phyloP scores from a whole-genome alignment of 2,113 vertebrate genomes.

The Ariopsis seemanni region DNA sequence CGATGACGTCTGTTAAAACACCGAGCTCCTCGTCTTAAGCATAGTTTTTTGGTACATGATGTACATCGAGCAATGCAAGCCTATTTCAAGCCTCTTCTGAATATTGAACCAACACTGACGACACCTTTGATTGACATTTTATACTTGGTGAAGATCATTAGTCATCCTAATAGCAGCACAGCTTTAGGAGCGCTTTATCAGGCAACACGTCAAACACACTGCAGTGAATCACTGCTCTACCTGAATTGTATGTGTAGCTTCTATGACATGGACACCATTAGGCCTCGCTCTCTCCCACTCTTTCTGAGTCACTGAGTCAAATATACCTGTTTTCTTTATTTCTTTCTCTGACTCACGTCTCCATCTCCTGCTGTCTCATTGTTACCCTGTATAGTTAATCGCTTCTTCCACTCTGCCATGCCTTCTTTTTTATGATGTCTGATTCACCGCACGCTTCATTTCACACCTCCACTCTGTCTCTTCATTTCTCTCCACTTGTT shows the following conservation, averaged over 20 bases:
- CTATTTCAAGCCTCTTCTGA: neutral
- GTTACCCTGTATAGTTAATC: conserved; percentile 15
- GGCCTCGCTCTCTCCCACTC: conserved; percentile 28
- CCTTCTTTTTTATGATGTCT: conserved; percentile 9
- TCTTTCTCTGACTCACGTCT: conserved; percentile 27
- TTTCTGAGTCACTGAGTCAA: conserved; percentile 42
- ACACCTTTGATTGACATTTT: conserved; percentile 6
- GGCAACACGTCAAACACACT: conserved; percentile 11
- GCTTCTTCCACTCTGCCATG: conserved; percentile 8
- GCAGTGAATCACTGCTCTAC: conserved; percentile 40
- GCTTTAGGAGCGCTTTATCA: neutral
- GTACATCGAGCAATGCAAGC: neutral
- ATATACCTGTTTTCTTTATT: neutral
- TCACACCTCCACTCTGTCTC: conserved; percentile 35
- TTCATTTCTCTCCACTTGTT: neutral
- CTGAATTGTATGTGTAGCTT: conserved; percentile 21
- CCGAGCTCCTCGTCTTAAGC: neutral
- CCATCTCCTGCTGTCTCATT: conserved; percentile 5
- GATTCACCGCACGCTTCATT: conserved; percentile 36
- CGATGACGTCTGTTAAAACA: neutral
- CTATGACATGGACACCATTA: conserved; percentile 41
- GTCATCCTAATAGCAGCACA: conserved; percentile 27
- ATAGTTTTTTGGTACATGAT: neutral
- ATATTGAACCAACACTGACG: conserved; percentile 12
- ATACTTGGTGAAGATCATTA: neutral